Base-by-base conservation (phyloP, 37 sponge, comb jelly and placozoan genomes). In the Crambe crambe region DNA sequence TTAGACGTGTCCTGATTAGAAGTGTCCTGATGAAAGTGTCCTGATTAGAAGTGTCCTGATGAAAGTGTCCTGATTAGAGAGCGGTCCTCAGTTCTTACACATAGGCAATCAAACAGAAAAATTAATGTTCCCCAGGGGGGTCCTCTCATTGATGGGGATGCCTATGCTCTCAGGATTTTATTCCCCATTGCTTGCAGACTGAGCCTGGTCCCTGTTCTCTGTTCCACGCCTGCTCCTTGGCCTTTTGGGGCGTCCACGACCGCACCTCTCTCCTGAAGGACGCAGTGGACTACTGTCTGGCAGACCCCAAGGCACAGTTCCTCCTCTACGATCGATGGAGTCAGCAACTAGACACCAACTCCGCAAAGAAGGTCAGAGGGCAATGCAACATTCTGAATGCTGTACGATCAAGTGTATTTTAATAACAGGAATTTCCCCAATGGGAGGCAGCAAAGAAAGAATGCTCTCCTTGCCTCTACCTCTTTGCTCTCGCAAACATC, bases 191-290 rank as follows among this genome's bases (percentile, higher is more conserved):
- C n/a, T n/a, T 30, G 26, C 62, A 85, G 85, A 85, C 85, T 37
- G 81, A 89, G 58, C 54, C 35, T 43, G 89, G 77, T 70, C 30
- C 17, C 21, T 69, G n/a, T 62, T 89, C 89, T 34, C 72, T 89
- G 34, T 89, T 83, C 74, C 89, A 89, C 42, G 89, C 89, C 18
- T 78, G 83, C 47, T 89, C 89, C 20, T 72, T 89, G 2, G 89
- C 83, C 17, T 89, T 89, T 43, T 89, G 89, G 89, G 89, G 89
- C n/a, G 75, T 89, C 0, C 80, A 89, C 30, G 89, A 89, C 60
- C 78, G 89, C 34, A 89, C 83, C 10, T 23, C 56, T 17, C 67
- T 89, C 32, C 73, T 89, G 2, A 77, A 41, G 5, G 39, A 83
- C 37, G 89, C 89, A 20, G 89, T 89, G 20, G 57, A 23, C 36